phyloP scores from a whole-genome alignment of 1,140 invertebrate genomes.

The Euwallacea fornicatus region DNA sequence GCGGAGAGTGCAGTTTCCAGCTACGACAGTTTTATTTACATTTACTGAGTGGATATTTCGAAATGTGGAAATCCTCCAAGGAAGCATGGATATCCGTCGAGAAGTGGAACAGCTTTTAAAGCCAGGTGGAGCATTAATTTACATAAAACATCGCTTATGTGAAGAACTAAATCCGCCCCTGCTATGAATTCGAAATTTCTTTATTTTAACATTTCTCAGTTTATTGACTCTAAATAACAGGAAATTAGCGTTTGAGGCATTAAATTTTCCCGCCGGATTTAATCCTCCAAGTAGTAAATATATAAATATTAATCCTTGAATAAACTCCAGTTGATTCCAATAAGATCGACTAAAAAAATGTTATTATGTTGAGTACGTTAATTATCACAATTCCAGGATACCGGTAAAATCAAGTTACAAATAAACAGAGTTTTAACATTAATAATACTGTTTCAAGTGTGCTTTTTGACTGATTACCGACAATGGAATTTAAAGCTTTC shows the following conservation, averaged over 20 bases:
- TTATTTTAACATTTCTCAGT: not conserved
- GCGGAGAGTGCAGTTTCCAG: not conserved
- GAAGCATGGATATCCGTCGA: not conserved
- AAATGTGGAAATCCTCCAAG: slow-evolving; percentile 4
- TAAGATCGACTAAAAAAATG: too few species aligned
- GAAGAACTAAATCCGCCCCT: not conserved
- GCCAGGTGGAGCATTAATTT: slow-evolving; percentile 7
- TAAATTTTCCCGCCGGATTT: not conserved
- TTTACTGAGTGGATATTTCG: not conserved
- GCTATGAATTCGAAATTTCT: not conserved
- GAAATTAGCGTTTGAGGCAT: not conserved
- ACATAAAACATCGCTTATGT: slow-evolving; percentile 3
- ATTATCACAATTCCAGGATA: too few species aligned
- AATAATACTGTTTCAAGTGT: too few species aligned
- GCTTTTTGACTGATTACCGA: too few species aligned
- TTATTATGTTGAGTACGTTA: too few species aligned
- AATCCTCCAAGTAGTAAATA: too few species aligned
- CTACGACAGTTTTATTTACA: slow-evolving; percentile 1
- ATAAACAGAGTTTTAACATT: too few species aligned
- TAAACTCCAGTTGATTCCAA: too few species aligned
- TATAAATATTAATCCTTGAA: too few species aligned
- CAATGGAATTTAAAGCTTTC: too few species aligned
- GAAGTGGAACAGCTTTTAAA: slow-evolving; percentile 3
- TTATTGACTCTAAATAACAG: not conserved
- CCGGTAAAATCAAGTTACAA: too few species aligned